Evolutionary conservation across 2,797 vertebrate genomes (phyloP), one percentile per base, ranked within the genome.

Genomic region (Protonibea diacanthus): DNA sequence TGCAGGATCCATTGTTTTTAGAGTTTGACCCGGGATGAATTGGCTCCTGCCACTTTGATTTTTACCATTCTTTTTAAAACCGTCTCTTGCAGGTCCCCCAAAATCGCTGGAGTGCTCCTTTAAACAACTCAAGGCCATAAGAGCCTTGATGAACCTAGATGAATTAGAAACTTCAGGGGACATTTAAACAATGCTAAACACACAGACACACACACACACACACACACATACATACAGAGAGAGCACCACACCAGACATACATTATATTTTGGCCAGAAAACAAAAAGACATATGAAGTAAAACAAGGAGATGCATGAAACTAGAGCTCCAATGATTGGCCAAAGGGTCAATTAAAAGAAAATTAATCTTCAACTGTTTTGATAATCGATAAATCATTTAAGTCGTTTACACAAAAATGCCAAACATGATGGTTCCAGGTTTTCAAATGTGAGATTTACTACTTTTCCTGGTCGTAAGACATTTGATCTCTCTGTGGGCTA

Each of bases 181-280:
- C 5, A 33, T 60, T 51, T n/a, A 71, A 78, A 68, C 13, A 29
- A 49, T 25, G 21, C 18, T 78, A 51, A 58, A 60, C 51, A 76
- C 52, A n/a, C 27, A 63, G 29, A 42, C 29, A 33, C 29, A 60
- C 51, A 74, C 52, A n/a, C 27, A 63, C 5, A 29, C 27, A 5
- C 5, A 4, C 27, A 29, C 27, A 29, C 27, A 29, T 1, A 5
- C 29, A 29, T 5, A 29, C 61, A 42, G 5, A 29, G 5, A 70
- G 57, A 78, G 67, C 49, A 71, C 27, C 40, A 66, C 29, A 47
- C 51, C 64, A 71, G 27, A 87, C 49, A 53, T 14, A 44, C 33
- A 66, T 42, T 57, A 67, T 47, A 76, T 68, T 40, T 71, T 66
- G 73, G 52, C 51, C 14, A 10, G 38, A 6, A 48, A 45, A 58